Conservation (phyloP, 23 tunicate genomes). For the Halocynthia aurantium region DNA sequence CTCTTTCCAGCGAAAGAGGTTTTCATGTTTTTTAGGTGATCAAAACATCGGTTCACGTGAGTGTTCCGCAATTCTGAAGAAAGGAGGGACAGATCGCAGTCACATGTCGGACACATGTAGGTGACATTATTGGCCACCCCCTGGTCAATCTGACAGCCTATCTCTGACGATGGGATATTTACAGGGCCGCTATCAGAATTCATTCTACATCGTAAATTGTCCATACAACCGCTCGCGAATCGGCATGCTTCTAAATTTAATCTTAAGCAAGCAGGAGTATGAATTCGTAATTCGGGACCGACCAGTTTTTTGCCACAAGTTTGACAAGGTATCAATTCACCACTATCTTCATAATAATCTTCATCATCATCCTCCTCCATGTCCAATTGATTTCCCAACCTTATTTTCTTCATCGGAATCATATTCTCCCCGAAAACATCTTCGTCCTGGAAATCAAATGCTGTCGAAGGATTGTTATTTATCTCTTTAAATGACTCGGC, state of each 20-base stretch:
- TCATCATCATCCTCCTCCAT: neutral
- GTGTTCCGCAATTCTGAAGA: neutral
- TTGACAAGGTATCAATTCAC: conserved; percentile 9
- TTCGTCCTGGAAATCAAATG: neutral
- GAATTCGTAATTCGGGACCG: neutral
- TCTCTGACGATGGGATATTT: too few relatives aligned
- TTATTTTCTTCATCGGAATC: too few relatives aligned
- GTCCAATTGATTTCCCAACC: neutral
- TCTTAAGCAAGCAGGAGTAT: neutral
- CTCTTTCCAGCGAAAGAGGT: neutral
- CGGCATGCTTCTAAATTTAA: conserved; percentile 10
- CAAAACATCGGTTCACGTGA: conserved; percentile 18
- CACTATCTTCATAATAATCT: neutral
- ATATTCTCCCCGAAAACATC: too few relatives aligned
- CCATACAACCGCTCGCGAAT: neutral
- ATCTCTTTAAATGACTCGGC: neutral
- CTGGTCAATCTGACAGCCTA: too few relatives aligned
- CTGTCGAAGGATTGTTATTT: neutral
- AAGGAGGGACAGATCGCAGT: neutral
- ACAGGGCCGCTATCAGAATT: neutral
- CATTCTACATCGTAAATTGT: neutral
- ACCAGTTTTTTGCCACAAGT: conserved; percentile 10
- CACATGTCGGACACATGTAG: conserved; percentile 7
- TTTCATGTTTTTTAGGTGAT: neutral
- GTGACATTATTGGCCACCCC: neutral